Evolutionary conservation across 1,140 invertebrate species (phyloP), one percentile per base, ranked within the genome.

Genomic region (Drosophila sucinea): DNA sequence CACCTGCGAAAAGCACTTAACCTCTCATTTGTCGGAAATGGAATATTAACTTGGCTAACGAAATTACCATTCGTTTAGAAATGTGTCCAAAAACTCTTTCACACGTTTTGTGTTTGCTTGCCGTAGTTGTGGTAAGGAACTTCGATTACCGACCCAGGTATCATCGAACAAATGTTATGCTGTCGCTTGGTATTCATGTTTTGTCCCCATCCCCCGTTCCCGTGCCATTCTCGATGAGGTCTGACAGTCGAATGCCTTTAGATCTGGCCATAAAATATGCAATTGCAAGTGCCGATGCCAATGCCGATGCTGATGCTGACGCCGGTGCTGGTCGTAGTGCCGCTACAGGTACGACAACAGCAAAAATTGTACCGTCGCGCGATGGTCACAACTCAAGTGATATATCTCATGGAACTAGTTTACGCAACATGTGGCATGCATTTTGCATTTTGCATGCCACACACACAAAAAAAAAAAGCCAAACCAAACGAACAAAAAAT

Each of bases 371-470:
- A 51, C 44, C 23, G 44, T 58, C 33, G 29, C 56, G 44, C 56
- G 32, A 58, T 58, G 66, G 54, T 60, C 56, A 65, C 61, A 58
- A 70, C 73, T 79, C 84, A 89, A 85, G 84, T 87, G 84, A 87
- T 89, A 83, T 89, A 89, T 87, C 80, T 86, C 72, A 77, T 67
- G 57, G 84, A 89, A 89, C 84, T 89, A 89, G 84, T 89, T 89
- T 89, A 89, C 84, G 84, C 84, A 89, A 89, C 84, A 89, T 89
- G 84, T 89, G 84, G 80, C 80, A 83, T 79, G 73, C 44, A 51
- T 51, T 51, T 87, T 75, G 76, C 67, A 87, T 79, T 86, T 87
- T 89, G 84, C 84, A 87, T 87, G 84, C 84, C 84, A 73, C 84
- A 89, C 44, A 54, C 57, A 47, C 32, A 17, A 51, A 41, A 44